These are phyloP conservation scores for Choloepus didactylus DNA, from an alignment of 2,797 vertebrate species.

Conservation along the genomic window DNA sequence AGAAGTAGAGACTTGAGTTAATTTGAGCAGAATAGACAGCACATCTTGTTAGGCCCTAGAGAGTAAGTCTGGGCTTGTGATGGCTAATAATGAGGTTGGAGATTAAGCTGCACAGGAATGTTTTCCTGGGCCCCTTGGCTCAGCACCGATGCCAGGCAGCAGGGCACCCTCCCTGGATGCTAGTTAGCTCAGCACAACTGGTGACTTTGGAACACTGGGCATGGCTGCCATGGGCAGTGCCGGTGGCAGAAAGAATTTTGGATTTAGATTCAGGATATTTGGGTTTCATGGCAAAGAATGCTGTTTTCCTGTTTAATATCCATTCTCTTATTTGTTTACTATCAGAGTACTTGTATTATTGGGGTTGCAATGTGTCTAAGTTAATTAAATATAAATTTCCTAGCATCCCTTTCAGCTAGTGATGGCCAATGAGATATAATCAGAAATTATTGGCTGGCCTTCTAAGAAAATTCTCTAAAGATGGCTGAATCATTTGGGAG, in stretches of 20 bases:
- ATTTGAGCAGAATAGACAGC: no score
- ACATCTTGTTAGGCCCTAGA: not conserved
- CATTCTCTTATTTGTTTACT: not conserved
- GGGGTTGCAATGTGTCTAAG: not conserved
- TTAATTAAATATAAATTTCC: not conserved
- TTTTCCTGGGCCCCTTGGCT: not conserved
- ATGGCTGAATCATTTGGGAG: not conserved
- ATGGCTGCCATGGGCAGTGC: not conserved
- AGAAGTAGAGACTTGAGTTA: not conserved
- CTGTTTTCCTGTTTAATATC: not conserved
- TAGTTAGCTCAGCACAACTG: accelerated
- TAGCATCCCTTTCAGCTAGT: not conserved
- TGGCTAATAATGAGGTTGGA: accelerated
- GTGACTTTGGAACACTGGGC: not conserved
- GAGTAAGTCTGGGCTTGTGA: not conserved
- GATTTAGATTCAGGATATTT: not conserved
- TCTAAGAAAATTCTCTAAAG: not conserved
- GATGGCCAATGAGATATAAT: not conserved
- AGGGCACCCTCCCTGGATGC: no score
- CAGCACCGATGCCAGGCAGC: accelerated
- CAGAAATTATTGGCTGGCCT: not conserved
- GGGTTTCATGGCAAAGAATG: not conserved
- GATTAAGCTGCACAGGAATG: not conserved
- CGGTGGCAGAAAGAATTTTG: not conserved
- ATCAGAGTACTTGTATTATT: not conserved